Conservation (phyloP, 1,140 invertebrate species). For the Gonatopus flavifemur region DNA sequence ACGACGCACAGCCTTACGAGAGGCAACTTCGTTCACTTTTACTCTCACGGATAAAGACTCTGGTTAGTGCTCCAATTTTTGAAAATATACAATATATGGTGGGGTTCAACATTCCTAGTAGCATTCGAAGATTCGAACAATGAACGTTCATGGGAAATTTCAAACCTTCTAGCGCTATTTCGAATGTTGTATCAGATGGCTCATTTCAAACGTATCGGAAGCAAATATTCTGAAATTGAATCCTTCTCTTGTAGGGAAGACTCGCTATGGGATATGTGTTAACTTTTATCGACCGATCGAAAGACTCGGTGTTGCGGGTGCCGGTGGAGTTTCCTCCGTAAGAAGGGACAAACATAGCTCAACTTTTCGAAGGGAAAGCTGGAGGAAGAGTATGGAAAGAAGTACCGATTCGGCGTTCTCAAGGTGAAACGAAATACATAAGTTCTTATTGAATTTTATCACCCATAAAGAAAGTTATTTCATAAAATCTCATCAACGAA, state of each 20-base stretch:
- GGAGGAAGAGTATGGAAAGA: conserved; percentile 87
- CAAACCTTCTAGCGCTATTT: too few relatives aligned
- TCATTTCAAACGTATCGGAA: too few relatives aligned
- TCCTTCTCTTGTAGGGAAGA: conserved; percentile 67
- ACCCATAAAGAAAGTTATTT: background rate
- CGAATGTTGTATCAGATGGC: too few relatives aligned
- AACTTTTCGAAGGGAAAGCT: conserved; percentile 77
- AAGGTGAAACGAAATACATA: conserved; percentile 66
- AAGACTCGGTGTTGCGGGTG: conserved; percentile 49
- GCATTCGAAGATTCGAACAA: too few relatives aligned
- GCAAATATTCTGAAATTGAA: too few relatives aligned
- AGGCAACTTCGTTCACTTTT: conserved; percentile 97
- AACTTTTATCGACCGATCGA: conserved; percentile 96
- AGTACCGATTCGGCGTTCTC: conserved; percentile 90
- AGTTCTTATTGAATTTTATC: conserved; percentile 11
- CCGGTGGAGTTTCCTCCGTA: conserved; percentile 33
- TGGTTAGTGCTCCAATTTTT: too few relatives aligned
- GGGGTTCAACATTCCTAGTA: too few relatives aligned
- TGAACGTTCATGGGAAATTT: too few relatives aligned
- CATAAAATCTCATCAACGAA: too few relatives aligned
- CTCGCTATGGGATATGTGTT: conserved; percentile 93
- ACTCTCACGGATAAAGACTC: conserved; percentile 99
- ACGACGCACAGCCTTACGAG: conserved; percentile 78
- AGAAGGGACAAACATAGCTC: conserved; percentile 62
- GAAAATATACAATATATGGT: too few relatives aligned